These are phyloP conservation scores for Pelagia noctiluca DNA, from an alignment of 30 jellyfish, hydroid and myxozoan species.

Conservation along the genomic window DNA sequence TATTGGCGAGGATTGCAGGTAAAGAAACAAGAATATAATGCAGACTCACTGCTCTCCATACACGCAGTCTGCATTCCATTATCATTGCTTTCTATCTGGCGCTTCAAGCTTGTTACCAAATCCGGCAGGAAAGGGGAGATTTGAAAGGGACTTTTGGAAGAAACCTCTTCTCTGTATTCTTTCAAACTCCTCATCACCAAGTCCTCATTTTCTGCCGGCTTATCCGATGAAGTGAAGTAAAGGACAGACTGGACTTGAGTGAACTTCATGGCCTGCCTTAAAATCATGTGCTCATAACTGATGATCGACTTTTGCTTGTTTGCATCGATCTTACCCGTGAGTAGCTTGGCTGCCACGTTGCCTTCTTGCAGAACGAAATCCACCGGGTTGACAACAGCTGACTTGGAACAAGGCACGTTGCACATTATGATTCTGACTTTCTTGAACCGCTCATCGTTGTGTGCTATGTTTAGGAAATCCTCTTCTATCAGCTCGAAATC, in stretches of 20 bases:
- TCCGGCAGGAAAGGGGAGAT: constrained; percentile 65
- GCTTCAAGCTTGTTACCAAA: constrained; percentile 52
- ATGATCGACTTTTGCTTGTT: constrained; percentile 58
- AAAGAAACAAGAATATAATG: neutral
- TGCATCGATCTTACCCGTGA: constrained; percentile 46
- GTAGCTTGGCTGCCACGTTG: constrained; percentile 60
- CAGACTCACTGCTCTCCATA: constrained; percentile 43
- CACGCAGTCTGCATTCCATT: constrained; percentile 24
- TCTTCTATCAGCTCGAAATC: constrained; percentile 77
- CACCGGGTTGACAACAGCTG: constrained; percentile 78
- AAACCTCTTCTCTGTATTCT: constrained; percentile 58
- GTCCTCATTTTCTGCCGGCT: constrained; percentile 66
- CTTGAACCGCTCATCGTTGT: constrained; percentile 65
- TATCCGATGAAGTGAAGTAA: constrained; percentile 68
- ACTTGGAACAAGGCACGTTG: constrained; percentile 79
- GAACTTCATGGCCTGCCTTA: constrained; percentile 64
- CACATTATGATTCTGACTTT: constrained; percentile 66
- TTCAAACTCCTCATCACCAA: constrained; percentile 49
- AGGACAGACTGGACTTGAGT: constrained; percentile 71
- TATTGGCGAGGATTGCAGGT: neutral
- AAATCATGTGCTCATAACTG: constrained; percentile 49
- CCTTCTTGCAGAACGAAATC: constrained; percentile 83
- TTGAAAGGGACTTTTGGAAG: constrained; percentile 59
- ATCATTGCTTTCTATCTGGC: constrained; percentile 25
- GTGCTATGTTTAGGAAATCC: constrained; percentile 32